Base-by-base conservation (phyloP, 2,113 vertebrate genomes). In the Melanerpes formicivorus region DNA sequence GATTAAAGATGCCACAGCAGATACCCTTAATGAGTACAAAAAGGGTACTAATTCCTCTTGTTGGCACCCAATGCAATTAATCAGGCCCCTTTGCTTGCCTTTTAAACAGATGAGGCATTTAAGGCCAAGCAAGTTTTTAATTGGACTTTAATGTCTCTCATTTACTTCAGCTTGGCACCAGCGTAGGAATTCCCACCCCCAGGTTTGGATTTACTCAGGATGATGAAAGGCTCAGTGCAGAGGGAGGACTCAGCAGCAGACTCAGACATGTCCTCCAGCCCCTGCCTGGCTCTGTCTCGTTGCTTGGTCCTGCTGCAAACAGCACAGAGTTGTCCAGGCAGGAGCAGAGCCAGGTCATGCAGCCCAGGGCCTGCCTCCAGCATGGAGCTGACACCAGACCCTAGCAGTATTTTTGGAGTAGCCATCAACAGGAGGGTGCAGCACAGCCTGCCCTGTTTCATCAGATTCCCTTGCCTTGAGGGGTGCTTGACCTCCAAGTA, bases 11-110 rank as follows among this genome's bases (percentile, higher is more conserved):
- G 84, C 90, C 78, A 93, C 74, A 69, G 81, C 89, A 90, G 92
- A 92, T 92, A 96, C 90, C 87, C 92, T 94, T 94, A 95, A 94
- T 93, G 91, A 96, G 88, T 96, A 93, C 84, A 95, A 90, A 96
- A 95, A 95, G 86, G 87, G 81, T 95, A 94, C 92, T 96, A 96
- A 90, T 89, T 96, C 93, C 85, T 94, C 88, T 91, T 89, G 83
- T 91, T 96, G 90, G 81, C 90, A 65, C 90, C 52, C 54, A 93
- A 93, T 89, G 80, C 94, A 95, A 95, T 96, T 96, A 96, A 96
- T 95, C 94, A 91, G 73, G 40, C 90, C 88, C 83, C 76, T 93
- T 93, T 92, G 86, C 87, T 94, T 95, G 89, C 91, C 84, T 86
- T 97, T 93, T 88, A 92, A 86, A 95, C 86, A 88, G 84, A 90